phyloP scores from a whole-genome alignment of 2,113 vertebrate species.

The Meleagris gallopavo region DNA sequence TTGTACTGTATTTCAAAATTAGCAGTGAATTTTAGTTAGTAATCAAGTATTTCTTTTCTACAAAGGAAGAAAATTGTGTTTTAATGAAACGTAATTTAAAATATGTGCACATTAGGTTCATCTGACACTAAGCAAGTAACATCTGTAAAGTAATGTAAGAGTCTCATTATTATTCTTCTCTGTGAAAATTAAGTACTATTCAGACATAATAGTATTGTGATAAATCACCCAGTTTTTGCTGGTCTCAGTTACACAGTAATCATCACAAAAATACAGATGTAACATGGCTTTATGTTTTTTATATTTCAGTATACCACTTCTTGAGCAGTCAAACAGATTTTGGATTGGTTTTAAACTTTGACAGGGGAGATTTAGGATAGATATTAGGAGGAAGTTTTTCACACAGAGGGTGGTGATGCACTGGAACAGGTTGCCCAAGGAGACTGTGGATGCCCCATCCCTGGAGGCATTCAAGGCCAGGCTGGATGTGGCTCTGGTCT shows the following conservation, averaged over 20 bases:
- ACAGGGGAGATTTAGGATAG: too few relatives aligned
- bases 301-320: not conserved
- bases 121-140: not conserved
- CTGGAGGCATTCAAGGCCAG: too few relatives aligned
- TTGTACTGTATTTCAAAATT: not conserved
- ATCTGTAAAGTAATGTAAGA: not conserved
- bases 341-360: too few relatives aligned
- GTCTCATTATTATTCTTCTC: not conserved
- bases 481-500: too few relatives aligned
- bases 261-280: not conserved
- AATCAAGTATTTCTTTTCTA: not conserved
- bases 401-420: too few relatives aligned
- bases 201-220: not conserved
- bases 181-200: not conserved
- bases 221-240: not conserved
- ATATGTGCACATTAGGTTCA: not conserved
- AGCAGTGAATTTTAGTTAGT: not conserved
- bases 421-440: too few relatives aligned
- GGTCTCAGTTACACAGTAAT: not conserved
- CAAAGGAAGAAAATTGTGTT: not conserved
- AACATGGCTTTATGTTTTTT: rapidly evolving
- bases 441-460: too few relatives aligned
- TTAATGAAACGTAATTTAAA: not conserved
- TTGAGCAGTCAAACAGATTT: not conserved
- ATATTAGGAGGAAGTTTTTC: too few relatives aligned